A percentile compares a stretch with the other conserved stretches of the same genome.
phyloP scores from a whole-genome alignment of 2,888 invertebrate species.

The Campoplex capitator region DNA sequence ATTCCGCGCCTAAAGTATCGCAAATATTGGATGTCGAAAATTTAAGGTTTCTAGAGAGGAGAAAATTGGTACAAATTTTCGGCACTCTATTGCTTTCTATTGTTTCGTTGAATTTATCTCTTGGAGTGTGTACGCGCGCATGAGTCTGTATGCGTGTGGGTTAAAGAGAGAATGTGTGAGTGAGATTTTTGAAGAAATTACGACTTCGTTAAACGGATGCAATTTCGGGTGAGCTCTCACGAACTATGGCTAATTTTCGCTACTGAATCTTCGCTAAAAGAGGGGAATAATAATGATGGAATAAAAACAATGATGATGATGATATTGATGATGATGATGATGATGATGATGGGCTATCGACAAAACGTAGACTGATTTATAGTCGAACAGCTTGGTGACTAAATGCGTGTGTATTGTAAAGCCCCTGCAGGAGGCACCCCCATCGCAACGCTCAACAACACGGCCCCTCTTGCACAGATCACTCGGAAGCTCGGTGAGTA shows the following conservation, averaged over 20 bases:
- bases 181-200: slow-evolving; percentile 1
- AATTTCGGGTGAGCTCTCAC: slow-evolving; percentile 36
- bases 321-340: slow-evolving; percentile 42
- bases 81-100: slow-evolving; percentile 1
- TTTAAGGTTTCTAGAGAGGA: background rate
- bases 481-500: slow-evolving; percentile 96
- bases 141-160: background rate
- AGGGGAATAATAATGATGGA: slow-evolving; percentile 24
- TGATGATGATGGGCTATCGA: slow-evolving; percentile 54
- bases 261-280: slow-evolving; percentile 21
- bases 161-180: slow-evolving; percentile 4
- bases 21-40: background rate
- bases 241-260: slow-evolving; percentile 24
- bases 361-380: slow-evolving; percentile 57
- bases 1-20: background rate
- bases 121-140: background rate
- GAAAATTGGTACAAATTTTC: background rate
- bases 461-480: slow-evolving; percentile 95
- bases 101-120: slow-evolving; percentile 33
- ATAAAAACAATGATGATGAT: slow-evolving; percentile 32
- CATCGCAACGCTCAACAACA: slow-evolving; percentile 92
- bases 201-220: slow-evolving; percentile 8
- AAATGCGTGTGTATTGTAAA: slow-evolving; percentile 84
- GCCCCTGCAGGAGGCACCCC: slow-evolving; percentile 86
- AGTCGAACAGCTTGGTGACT: slow-evolving; percentile 70